These are phyloP conservation scores for Psettodes erumei DNA, from an alignment of 2,113 vertebrate species.

Conservation along the genomic window DNA sequence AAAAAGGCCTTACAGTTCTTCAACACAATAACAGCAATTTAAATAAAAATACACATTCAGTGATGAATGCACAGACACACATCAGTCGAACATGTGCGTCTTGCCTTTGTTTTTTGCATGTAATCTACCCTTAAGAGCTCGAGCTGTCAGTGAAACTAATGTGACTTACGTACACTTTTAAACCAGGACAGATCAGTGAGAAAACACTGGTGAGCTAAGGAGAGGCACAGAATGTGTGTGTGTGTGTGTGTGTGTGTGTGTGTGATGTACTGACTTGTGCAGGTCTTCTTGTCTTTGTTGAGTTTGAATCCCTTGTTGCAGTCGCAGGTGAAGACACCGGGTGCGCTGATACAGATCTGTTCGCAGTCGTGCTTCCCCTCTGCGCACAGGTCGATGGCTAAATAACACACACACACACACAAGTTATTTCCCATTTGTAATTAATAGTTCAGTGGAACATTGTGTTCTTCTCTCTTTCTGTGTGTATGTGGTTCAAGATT, in stretches of 20 bases:
- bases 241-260: constrained; percentile 16
- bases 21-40: no score
- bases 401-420: constrained; percentile 53
- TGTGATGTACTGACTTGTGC: constrained; percentile 70
- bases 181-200: neutral
- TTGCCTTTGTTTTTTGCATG: no score
- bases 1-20: no score
- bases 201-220: neutral
- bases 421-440: neutral
- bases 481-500: neutral
- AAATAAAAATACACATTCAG: no score
- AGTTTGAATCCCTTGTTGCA: constrained; percentile 86
- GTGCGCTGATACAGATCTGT: constrained; percentile 85
- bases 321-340: constrained; percentile 83
- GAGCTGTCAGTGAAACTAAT: no score
- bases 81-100: no score
- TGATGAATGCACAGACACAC: no score
- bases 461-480: neutral
- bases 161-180: neutral
- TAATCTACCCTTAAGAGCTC: no score
- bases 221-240: neutral
- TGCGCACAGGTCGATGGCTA: constrained; percentile 86
- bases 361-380: constrained; percentile 87
- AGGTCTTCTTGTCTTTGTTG: constrained; percentile 87
- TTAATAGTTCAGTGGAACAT: neutral